Evolutionary conservation across 2,113 vertebrate genomes (phyloP), one percentile per base, ranked within the genome.

Genomic region (Rhinolophus ferrumequinum): DNA sequence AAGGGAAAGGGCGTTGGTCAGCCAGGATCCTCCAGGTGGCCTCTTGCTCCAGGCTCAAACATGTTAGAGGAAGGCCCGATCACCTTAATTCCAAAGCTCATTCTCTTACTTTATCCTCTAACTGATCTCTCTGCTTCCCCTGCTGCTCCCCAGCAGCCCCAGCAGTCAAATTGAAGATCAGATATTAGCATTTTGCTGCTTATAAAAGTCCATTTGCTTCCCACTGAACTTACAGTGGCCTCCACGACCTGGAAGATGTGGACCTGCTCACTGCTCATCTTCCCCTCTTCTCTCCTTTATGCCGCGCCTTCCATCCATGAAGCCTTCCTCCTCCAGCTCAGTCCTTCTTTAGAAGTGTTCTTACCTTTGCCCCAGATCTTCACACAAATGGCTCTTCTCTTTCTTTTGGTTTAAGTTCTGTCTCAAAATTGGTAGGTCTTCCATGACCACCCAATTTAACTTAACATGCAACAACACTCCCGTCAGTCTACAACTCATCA

Each of bases 1-100:
- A 67, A 35, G 33, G 5, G 6, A 18, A 64, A 79, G 6, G 12
- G 4, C 2, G 0, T n/a, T 47, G 4, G 1, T 47, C 1, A 0
- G 6, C 6, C 21, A 52, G 56, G 15, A 44, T 16, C 24, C 50
- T 21, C 54, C n/a, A 22, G 8, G 77, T 79, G 5, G 19, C 35
- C 33, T 38, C 11, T 64, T 30, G 28, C 13, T 64, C 60, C 28
- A 64, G 73, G 28, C 47, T 52, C 38, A 72, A 52, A 64, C 16
- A 44, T 81, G 28, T 38, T 58, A 81, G 14, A 58, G 2, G 35
- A 28, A 8, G 12, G 5, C 11, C 26, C 22, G 4, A 35, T 16
- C 19, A 33, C 3, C 21, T 13, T 41, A 62, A 58, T 58, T 38
- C 30, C 44, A 24, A 28, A 24, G 8, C 4, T 67, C 18, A 56